phyloP scores from a whole-genome alignment of 2,797 vertebrate genomes.

The Poeciliopsis paucimaculata region DNA sequence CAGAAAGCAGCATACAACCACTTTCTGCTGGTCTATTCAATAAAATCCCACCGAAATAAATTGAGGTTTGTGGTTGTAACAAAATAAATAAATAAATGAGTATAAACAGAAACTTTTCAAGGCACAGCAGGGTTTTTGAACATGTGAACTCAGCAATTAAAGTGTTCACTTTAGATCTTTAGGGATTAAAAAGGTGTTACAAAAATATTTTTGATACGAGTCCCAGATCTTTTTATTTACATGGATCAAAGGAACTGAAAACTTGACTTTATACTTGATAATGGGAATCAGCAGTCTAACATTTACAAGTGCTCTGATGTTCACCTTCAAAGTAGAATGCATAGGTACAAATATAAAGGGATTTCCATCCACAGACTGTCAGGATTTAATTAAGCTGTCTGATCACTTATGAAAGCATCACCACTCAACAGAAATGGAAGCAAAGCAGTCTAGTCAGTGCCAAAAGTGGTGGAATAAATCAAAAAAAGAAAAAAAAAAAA shows the following conservation, averaged over 20 bases:
- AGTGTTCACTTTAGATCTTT: background rate
- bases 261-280: background rate
- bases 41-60: background rate
- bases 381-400: constrained; percentile 36
- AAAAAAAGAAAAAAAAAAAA: background rate
- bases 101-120: background rate
- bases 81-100: background rate
- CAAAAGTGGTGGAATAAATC: constrained; percentile 39
- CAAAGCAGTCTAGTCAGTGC: constrained; percentile 1
- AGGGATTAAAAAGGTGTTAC: background rate
- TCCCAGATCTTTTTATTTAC: constrained; percentile 2
- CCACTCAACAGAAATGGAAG: constrained; percentile 19
- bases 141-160: background rate
- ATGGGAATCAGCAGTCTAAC: background rate
- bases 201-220: constrained; percentile 4
- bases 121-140: background rate
- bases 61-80: background rate
- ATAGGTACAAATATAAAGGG: constrained; percentile 17
- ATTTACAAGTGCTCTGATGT: background rate
- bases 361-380: constrained; percentile 6
- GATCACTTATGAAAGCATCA: constrained; percentile 42
- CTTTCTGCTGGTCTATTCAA: background rate
- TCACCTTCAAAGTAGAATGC: constrained; percentile 1
- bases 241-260: background rate
- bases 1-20: background rate